Percentiles rank a stretch among this genome's conserved stretches.
phyloP scores from a whole-genome alignment of 2,888 invertebrate genomes.

The Imbricaverruca yamaguchii region DNA sequence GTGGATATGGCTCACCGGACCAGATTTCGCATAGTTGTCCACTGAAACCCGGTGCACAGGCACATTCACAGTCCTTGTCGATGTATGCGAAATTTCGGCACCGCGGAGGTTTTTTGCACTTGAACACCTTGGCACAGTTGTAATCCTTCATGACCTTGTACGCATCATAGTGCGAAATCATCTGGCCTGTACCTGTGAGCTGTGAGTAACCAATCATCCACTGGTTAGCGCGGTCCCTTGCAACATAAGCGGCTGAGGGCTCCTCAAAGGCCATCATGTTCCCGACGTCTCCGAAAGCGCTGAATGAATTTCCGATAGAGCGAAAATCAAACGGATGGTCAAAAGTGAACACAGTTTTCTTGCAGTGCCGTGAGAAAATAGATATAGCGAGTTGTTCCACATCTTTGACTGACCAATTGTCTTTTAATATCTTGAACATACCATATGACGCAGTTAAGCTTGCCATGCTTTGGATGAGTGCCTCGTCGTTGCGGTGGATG shows the following conservation, averaged over 20 bases:
- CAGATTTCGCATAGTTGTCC: background rate
- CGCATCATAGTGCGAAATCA: background rate
- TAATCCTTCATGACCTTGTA: background rate
- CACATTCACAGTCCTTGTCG: background rate
- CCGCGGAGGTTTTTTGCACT: background rate
- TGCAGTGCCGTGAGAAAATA: background rate
- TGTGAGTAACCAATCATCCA: constrained; percentile 7
- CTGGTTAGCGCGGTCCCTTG: background rate
- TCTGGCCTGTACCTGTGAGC: background rate
- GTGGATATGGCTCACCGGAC: background rate
- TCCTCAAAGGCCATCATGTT: background rate
- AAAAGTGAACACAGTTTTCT: background rate
- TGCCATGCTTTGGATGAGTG: background rate
- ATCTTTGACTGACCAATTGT: background rate
- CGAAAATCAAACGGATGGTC: background rate
- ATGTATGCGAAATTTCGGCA: background rate
- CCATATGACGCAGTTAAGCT: background rate
- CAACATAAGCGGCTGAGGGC: background rate
- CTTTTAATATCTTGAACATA: background rate
- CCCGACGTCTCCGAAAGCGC: background rate
- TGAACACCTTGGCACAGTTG: background rate
- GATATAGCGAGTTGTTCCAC: background rate
- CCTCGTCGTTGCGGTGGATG: background rate
- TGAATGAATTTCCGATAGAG: background rate
- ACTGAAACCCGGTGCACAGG: background rate